Conservation (phyloP, 2,113 vertebrate species). For the Lycaon pictus region DNA sequence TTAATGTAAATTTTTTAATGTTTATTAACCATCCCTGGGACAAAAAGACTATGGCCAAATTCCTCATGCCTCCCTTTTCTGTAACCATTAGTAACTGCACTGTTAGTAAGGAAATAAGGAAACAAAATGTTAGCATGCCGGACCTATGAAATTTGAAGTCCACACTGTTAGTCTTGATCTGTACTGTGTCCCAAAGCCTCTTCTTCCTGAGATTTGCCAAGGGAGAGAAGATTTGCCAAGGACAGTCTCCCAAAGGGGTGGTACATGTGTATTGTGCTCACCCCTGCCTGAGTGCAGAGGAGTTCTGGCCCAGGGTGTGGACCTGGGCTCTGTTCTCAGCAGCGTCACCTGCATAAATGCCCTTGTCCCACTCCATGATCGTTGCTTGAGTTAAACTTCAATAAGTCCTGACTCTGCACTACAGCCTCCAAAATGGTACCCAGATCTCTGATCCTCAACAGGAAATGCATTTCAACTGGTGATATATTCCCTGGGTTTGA, state of each 20-base stretch:
- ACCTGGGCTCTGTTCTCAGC: background rate
- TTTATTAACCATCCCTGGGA: background rate
- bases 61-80: background rate
- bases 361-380: background rate
- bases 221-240: background rate
- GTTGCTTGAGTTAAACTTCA: background rate
- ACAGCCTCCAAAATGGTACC: background rate
- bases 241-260: background rate
- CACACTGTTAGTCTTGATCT: background rate
- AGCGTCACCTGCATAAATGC: background rate
- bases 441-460: background rate
- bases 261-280: rapidly evolving
- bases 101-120: background rate
- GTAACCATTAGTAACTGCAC: background rate
- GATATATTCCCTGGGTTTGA: background rate
- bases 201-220: background rate
- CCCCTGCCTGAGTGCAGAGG: background rate
- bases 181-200: background rate
- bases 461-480: background rate
- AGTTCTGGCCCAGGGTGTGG: rapidly evolving
- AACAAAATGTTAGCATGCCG: background rate
- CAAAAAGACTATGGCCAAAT: background rate
- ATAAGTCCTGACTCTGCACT: background rate
- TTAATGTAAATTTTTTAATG: background rate
- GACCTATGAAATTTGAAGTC: background rate